Base-by-base conservation (phyloP, 2,888 invertebrate species). In the Eupithecia dodoneata region DNA sequence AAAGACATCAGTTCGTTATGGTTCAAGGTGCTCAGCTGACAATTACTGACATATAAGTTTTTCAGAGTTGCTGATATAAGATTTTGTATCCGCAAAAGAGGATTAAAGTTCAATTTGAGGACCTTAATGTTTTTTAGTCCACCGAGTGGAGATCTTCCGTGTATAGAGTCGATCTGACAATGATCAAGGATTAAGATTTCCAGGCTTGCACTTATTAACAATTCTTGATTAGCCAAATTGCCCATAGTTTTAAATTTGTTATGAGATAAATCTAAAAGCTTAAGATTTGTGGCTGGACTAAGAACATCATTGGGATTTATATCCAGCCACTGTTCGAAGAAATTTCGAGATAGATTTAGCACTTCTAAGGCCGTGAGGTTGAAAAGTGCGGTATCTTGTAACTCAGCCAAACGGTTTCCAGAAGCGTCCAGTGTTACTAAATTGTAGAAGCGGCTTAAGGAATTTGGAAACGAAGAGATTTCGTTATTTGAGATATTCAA, bases 401-500 rank as follows among this genome's bases (percentile, higher is more conserved):
- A 82, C 71, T 89, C 89, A n/a, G 83, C 92, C 47, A 97, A 89
- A 72, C 90, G 89, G 85, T 97, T 97, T 59, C 90, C 91, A 79
- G 94, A 94, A 10, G 93, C 72, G 77, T 95, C 95, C 55, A 95
- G 82, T 3, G 81, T 85, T 10, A 90, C 79, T 74, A 95, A 83
- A 75, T 92, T 92, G 71, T 88, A 84, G 63, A 93, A 88, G 72
- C 82, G 88, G 45, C 82, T 83, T 15, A 95, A 79, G 49, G 86
- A 88, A 77, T 81, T 82, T 0, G 97, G 96, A 83, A 97, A 96
- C 4, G 87, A 88, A 3, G 88, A 89, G 74, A 97, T 95, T 67
- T 93, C 90, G 85, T 97, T 97, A 82, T 94, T 92, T 4, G 97
- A 97, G 75, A 97, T 88, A 85, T 97, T 97, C 80, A 97, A 89